Evolutionary conservation across 2,113 vertebrate species (phyloP).

Genomic region (Mobula hypostoma): DNA sequence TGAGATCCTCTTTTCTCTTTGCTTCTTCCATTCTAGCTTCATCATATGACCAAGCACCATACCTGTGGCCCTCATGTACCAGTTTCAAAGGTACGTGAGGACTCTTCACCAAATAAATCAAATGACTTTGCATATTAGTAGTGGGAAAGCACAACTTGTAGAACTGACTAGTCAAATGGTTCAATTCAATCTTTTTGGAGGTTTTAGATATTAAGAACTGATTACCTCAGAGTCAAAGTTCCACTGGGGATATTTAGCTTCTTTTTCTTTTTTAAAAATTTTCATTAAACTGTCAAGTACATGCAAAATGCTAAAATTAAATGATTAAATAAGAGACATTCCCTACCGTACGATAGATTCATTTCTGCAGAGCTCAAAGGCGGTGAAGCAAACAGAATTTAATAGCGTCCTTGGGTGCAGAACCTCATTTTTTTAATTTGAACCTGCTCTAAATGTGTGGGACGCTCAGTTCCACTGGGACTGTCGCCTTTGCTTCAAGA

Average conservation of each 20-base stretch:
- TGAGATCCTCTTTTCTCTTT: no score
- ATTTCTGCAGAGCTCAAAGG: slow-evolving; percentile 16
- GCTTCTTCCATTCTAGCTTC: no score
- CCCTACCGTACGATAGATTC: neutral
- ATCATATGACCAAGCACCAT: no score
- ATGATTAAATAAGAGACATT: slow-evolving; percentile 28
- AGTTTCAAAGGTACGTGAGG: neutral
- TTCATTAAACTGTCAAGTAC: neutral
- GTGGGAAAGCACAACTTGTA: neutral
- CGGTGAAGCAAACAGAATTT: neutral
- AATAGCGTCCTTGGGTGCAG: neutral
- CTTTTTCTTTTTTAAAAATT: neutral
- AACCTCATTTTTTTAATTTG: neutral
- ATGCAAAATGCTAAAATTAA: slow-evolving; percentile 8
- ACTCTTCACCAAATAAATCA: neutral
- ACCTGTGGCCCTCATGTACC: no score
- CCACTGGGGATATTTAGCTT: neutral
- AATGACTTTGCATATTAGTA: neutral
- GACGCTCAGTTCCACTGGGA: neutral
- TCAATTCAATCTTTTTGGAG: neutral
- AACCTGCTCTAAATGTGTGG: slow-evolving; percentile 8
- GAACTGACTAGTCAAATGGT: neutral
- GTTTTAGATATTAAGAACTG: neutral
- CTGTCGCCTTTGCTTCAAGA: no score
- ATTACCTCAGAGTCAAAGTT: neutral